phyloP scores from a whole-genome alignment of 2,797 vertebrate species.

The Acrossocheilus wenchowensis region DNA sequence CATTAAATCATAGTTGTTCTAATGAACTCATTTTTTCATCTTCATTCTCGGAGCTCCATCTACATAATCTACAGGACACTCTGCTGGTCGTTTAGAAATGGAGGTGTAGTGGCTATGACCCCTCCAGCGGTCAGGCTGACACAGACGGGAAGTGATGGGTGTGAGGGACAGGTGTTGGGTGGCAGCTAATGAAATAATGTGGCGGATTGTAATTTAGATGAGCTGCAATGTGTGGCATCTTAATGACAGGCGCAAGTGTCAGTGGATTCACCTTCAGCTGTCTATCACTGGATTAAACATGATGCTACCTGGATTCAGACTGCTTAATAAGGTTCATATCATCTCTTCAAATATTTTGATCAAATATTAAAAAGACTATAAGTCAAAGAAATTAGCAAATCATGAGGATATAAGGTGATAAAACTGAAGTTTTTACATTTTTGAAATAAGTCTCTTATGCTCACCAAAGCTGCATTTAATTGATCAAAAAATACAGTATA shows the following conservation, averaged over 20 bases:
- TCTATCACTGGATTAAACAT: conserved; percentile 96
- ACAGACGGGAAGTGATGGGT: not conserved
- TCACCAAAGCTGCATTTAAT: not conserved
- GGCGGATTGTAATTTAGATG: conserved; percentile 75
- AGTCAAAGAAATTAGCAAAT: conserved; percentile 88
- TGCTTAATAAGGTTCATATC: conserved; percentile 85
- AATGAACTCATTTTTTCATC: not conserved
- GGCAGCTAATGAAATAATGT: conserved; percentile 88
- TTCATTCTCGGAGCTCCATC: not conserved
- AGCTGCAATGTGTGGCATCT: conserved; percentile 80
- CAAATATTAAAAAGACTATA: conserved; percentile 73
- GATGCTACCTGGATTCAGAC: conserved; percentile 97
- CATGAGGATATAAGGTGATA: conserved; percentile 77
- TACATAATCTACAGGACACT: not conserved
- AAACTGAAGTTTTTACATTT: not conserved
- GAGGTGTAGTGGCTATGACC: conserved; percentile 12
- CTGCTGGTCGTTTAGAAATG: conserved; percentile 7
- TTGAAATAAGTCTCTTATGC: not conserved
- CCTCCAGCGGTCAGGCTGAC: conserved; percentile 10
- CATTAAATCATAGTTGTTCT: not conserved
- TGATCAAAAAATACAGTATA: not conserved
- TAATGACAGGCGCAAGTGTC: conserved; percentile 83
- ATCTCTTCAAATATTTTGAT: conserved; percentile 82
- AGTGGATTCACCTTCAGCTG: conserved; percentile 92
- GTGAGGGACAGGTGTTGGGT: conserved; percentile 66